Percentiles rank a stretch among this genome's conserved stretches.
Evolutionary conservation across 2,888 invertebrate genomes (phyloP).

Genomic region (Galeopsomyia nigrocyanea): DNA sequence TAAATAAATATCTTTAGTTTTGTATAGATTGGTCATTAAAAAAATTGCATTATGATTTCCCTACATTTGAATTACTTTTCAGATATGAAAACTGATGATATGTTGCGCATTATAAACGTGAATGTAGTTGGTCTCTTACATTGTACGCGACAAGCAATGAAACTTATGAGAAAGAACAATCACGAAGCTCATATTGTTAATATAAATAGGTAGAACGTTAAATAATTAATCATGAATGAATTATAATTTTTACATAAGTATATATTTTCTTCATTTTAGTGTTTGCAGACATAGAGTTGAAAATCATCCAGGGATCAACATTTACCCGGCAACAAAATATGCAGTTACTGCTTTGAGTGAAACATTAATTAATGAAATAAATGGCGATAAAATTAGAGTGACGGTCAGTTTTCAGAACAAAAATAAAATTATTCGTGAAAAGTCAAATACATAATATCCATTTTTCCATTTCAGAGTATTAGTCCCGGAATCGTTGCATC

Average conservation of each 20-base stretch:
- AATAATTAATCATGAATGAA: background rate
- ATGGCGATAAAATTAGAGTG: slow-evolving; percentile 54
- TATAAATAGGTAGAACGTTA: slow-evolving; percentile 54
- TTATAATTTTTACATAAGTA: background rate
- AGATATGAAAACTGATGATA: slow-evolving; percentile 13
- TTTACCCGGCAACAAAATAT: slow-evolving; percentile 74
- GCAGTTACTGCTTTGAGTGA: slow-evolving; percentile 74
- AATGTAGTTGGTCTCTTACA: slow-evolving; percentile 58
- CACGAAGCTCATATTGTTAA: slow-evolving; percentile 56
- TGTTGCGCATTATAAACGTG: slow-evolving; percentile 48
- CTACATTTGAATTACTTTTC: background rate
- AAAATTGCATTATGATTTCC: background rate
- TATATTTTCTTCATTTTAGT: slow-evolving; percentile 50
- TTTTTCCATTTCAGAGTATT: slow-evolving; percentile 70
- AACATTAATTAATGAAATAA: slow-evolving; percentile 72
- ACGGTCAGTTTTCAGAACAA: slow-evolving; percentile 48
- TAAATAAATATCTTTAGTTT: slow-evolving; percentile 6
- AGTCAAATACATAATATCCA: background rate
- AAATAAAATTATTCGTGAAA: background rate
- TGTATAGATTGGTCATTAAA: background rate
- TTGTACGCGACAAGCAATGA: slow-evolving; percentile 55
- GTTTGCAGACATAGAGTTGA: slow-evolving; percentile 68
- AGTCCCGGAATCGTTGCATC: slow-evolving; percentile 76
- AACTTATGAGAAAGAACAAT: slow-evolving; percentile 54
- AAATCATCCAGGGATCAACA: slow-evolving; percentile 63